phyloP scores from a whole-genome alignment of 2,888 invertebrate species.

The Tridacna crocea region DNA sequence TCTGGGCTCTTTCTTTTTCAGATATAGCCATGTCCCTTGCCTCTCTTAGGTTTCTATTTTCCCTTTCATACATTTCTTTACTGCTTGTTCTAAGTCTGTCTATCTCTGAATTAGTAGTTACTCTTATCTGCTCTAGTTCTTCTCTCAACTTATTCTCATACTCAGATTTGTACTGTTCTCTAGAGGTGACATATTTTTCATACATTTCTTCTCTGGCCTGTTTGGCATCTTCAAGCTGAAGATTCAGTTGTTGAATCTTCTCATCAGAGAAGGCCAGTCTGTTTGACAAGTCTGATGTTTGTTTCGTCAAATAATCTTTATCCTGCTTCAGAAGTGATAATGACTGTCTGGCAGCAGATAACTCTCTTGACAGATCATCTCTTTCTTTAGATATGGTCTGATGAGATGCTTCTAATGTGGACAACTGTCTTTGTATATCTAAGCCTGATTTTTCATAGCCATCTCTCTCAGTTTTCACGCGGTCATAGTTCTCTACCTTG shows the following conservation, averaged over 20 bases:
- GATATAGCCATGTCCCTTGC: constrained; percentile 82
- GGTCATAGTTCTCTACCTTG: constrained; percentile 83
- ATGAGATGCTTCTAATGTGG: constrained; percentile 77
- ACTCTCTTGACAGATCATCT: constrained; percentile 80
- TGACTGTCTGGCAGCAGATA: constrained; percentile 78
- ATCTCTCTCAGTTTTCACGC: constrained; percentile 82
- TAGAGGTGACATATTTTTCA: constrained; percentile 84
- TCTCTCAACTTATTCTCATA: constrained; percentile 82
- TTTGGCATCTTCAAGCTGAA: constrained; percentile 82
- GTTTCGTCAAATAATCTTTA: constrained; percentile 83
- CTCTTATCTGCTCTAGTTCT: constrained; percentile 81
- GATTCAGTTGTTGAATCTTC: constrained; percentile 73
- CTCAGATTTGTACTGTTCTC: constrained; percentile 83
- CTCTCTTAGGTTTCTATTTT: constrained; percentile 83
- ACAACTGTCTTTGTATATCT: constrained; percentile 78
- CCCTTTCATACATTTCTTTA: constrained; percentile 83
- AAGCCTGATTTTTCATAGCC: constrained; percentile 76
- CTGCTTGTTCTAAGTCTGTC: constrained; percentile 82
- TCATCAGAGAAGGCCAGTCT: constrained; percentile 79
- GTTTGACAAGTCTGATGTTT: constrained; percentile 77
- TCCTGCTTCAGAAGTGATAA: constrained; percentile 81
- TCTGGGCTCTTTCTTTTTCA: constrained; percentile 80
- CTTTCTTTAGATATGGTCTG: constrained; percentile 77
- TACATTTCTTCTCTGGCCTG: constrained; percentile 83
- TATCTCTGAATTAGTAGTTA: constrained; percentile 81